Evolutionary conservation across 2,797 vertebrate species (phyloP).

Genomic region (Bradypodion pumilum): DNA sequence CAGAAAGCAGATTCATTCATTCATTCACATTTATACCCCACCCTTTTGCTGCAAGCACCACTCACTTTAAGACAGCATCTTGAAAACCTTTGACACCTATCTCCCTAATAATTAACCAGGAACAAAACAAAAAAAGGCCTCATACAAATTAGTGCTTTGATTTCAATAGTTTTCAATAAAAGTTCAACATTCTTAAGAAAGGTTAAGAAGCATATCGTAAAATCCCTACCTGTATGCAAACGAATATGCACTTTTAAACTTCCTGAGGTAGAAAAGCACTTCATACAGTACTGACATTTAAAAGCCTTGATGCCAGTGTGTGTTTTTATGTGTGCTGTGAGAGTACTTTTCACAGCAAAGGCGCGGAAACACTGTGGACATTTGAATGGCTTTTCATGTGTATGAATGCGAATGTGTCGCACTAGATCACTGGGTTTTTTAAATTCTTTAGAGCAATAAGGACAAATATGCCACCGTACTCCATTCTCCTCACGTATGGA

Average conservation of each 20-base stretch:
- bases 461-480: constrained; percentile 95
- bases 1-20: neutral
- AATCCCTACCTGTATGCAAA: constrained; percentile 90
- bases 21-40: too few species aligned
- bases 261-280: constrained; percentile 98
- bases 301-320: constrained; percentile 98
- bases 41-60: too few species aligned
- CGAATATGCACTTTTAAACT: constrained; percentile 99
- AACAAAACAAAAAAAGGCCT: neutral
- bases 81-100: neutral
- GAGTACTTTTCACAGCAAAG: constrained; percentile 97
- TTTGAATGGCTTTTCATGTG: constrained; percentile 98
- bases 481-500: constrained; percentile 95
- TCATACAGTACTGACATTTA: constrained; percentile 94
- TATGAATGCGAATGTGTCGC: constrained; percentile 98
- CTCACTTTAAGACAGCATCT: neutral
- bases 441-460: constrained; percentile 96
- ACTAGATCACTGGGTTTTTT: constrained; percentile 98
- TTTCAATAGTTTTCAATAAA: neutral
- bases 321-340: constrained; percentile 98
- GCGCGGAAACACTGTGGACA: constrained; percentile 98
- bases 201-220: neutral
- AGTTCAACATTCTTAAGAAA: neutral
- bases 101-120: neutral
- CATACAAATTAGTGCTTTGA: neutral